Evolutionary conservation across 1,140 invertebrate genomes (phyloP), one percentile per base, ranked within the genome.

Genomic region (Pseudomyrmex cubaensis): DNA sequence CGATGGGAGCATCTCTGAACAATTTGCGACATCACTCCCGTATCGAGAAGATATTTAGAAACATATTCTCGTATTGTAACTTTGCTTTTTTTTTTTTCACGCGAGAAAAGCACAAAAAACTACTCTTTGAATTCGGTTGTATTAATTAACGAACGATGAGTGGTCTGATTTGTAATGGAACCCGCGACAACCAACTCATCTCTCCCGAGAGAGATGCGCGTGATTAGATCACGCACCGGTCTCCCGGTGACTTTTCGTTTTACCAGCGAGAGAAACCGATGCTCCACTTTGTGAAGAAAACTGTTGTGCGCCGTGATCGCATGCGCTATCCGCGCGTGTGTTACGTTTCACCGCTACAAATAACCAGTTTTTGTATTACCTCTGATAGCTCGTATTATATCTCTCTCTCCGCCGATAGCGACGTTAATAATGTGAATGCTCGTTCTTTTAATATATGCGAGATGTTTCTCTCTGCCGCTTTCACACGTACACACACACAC

Each of bases 91-190:
- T 12, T n/a, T 1, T 12, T n/a, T 74, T 35, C 5, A 74, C 17
- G 9, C 15, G 44, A 50, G 25, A 67, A 78, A 12, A n/a, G 35
- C 46, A 20, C 8, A 44, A 20, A 56, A 1, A 17, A 9, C 7
- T 13, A 8, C 35, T 69, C 54, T 25, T 25, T 13, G 76, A 59
- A 59, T 80, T 59, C n/a, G 50, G 12, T 22, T 54, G 20, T 77
- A 66, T 54, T 77, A 67, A 77, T 77, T 77, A 77, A 77, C 62
- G 17, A 63, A 77, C 48, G 22, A 80, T 80, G 76, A 80, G 76
- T 80, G 61, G 46, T 72, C 66, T 48, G 59, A 66, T 50, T 59
- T 48, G 76, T 70, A 72, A 80, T 72, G 54, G 66, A 70, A 57
- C 56, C 2, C 35, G 15, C 66, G 76, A 69, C 35, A 80, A 72